phyloP scores from a whole-genome alignment of 2,888 invertebrate genomes.

The Andrena marginata region DNA sequence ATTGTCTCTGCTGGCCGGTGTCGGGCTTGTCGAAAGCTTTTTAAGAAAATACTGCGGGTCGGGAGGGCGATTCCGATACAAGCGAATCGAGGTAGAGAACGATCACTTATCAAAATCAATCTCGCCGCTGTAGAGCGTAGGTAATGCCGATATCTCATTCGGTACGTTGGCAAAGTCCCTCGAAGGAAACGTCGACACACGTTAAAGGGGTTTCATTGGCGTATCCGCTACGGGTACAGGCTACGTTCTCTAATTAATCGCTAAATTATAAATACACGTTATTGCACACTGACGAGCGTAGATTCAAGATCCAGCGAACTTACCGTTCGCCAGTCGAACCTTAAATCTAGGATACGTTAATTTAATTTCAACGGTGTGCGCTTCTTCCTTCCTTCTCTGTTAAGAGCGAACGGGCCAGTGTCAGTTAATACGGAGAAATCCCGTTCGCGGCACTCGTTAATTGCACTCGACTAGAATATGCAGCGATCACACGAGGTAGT shows the following conservation, averaged over 20 bases:
- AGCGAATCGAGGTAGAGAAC: slow-evolving; percentile 4
- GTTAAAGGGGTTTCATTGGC: slow-evolving; percentile 68
- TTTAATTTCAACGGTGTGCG: slow-evolving; percentile 38
- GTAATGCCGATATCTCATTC: background rate
- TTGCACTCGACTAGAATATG: slow-evolving; percentile 22
- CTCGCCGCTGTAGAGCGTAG: background rate
- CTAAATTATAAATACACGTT: slow-evolving; percentile 35
- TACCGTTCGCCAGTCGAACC: background rate
- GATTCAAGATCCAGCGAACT: slow-evolving; percentile 8
- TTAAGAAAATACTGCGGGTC: slow-evolving; percentile 4
- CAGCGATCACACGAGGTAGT: slow-evolving; percentile 9
- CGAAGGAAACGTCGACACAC: slow-evolving; percentile 61
- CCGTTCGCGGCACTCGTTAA: slow-evolving; percentile 26
- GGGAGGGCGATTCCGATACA: background rate
- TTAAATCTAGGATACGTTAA: slow-evolving; percentile 20
- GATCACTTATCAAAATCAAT: background rate
- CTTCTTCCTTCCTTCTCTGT: background rate
- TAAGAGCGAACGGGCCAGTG: slow-evolving; percentile 1
- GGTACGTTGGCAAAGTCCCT: slow-evolving; percentile 40
- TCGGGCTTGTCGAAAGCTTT: slow-evolving; percentile 24
- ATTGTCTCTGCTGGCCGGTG: slow-evolving; percentile 58
- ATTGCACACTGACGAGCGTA: slow-evolving; percentile 34
- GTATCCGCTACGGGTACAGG: slow-evolving; percentile 44
- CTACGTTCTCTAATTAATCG: slow-evolving; percentile 36
- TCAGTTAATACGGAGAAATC: background rate